These are phyloP conservation scores for Botia kubotai DNA, from an alignment of 2,797 vertebrate species.

Conservation along the genomic window DNA sequence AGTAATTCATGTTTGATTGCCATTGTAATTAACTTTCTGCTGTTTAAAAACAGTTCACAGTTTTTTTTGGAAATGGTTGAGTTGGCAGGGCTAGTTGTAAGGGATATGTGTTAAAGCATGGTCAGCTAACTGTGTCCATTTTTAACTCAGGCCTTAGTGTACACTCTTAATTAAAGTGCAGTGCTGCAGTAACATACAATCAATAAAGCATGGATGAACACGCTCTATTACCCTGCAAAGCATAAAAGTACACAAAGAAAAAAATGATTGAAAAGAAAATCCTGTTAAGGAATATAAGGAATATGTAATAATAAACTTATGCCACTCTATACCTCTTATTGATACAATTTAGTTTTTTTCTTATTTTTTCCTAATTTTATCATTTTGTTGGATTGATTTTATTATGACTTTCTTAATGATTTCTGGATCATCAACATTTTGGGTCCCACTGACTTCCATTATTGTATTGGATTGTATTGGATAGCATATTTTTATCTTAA, in stretches of 20 bases:
- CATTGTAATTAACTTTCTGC: background rate
- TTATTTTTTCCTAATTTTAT: too few relatives aligned
- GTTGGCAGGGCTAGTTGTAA: background rate
- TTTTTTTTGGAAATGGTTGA: constrained; percentile 14
- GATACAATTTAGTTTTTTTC: background rate
- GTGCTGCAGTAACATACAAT: constrained; percentile 48
- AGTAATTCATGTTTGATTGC: constrained; percentile 12
- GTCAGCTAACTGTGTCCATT: constrained; percentile 37
- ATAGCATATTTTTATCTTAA: too few relatives aligned
- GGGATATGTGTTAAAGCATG: constrained; percentile 40
- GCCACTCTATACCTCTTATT: background rate
- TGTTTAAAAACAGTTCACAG: constrained; percentile 7
- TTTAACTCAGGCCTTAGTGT: constrained; percentile 37
- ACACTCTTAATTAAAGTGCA: constrained; percentile 53
- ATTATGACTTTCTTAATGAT: too few relatives aligned
- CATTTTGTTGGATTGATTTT: too few relatives aligned
- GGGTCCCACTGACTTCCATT: too few relatives aligned
- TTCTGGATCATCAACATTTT: too few relatives aligned
- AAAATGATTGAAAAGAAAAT: background rate
- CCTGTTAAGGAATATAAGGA: background rate
- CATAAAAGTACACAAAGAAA: constrained; percentile 43
- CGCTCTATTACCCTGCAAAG: constrained; percentile 40
- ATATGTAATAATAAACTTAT: background rate
- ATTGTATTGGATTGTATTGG: too few relatives aligned
- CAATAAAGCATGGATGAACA: constrained; percentile 57